phyloP scores from a whole-genome alignment of 2,797 vertebrate genomes.

The Scomberomorus guttatus region DNA sequence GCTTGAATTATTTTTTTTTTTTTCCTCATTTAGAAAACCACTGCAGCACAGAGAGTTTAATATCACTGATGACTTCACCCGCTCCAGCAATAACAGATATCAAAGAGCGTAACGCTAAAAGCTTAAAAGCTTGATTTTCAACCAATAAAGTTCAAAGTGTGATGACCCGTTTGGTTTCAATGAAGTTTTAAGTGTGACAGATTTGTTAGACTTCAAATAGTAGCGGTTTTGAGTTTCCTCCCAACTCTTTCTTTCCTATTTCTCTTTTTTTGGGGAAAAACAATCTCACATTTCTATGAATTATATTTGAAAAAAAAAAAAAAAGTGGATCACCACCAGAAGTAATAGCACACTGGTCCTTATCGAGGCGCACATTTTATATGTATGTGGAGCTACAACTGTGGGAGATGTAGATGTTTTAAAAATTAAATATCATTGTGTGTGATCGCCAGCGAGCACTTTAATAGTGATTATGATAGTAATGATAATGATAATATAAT shows the following conservation, averaged over 20 bases:
- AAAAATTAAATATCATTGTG: neutral
- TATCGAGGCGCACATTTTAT: neutral
- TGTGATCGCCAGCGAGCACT: neutral
- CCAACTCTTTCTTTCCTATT: neutral
- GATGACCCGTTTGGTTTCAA: slow-evolving; percentile 18
- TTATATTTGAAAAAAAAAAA: neutral
- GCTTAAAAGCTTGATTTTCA: slow-evolving; percentile 23
- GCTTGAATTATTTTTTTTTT: neutral
- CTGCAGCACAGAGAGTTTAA: slow-evolving; percentile 12
- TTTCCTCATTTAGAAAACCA: neutral
- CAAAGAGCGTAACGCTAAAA: slow-evolving; percentile 4
- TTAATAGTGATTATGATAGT: neutral
- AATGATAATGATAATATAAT: slow-evolving; percentile 16
- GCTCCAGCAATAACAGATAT: neutral
- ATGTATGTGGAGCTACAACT: neutral
- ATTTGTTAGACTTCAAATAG: slow-evolving; percentile 3
- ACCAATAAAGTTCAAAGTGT: slow-evolving; percentile 19
- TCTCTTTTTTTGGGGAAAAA: neutral
- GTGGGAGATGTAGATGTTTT: neutral
- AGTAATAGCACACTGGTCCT: neutral
- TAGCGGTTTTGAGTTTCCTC: neutral
- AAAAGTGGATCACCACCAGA: neutral
- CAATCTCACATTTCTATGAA: slow-evolving; percentile 6
- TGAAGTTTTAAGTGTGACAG: slow-evolving; percentile 7
- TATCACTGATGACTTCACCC: slow-evolving; percentile 15